phyloP scores from a whole-genome alignment of 64 coral and sea anemone species.

The Hydrozoanthus tunicans region DNA sequence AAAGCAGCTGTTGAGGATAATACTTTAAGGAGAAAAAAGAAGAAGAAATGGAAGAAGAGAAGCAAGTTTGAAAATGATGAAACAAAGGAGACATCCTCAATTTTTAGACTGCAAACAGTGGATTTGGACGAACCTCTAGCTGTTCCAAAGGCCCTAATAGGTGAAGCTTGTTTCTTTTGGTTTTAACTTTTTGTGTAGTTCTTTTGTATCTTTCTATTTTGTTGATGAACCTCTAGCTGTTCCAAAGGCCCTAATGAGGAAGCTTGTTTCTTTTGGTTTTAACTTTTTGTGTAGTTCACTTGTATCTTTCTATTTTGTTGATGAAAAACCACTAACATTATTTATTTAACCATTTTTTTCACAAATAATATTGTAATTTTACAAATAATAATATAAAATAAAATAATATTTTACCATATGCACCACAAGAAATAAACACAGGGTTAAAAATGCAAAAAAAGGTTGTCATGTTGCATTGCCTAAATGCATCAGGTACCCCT shows the following conservation, averaged over 20 bases:
- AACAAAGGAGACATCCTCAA: background rate
- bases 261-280: background rate
- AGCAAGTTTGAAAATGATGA: background rate
- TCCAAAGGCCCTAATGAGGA: constrained; percentile 70
- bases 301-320: background rate
- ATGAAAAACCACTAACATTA: no score
- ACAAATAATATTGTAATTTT: no score
- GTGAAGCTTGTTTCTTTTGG: constrained; percentile 17
- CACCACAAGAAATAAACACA: no score
- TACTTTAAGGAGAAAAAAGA: constrained; percentile 61
- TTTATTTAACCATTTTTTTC: no score
- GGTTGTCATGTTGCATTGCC: no score
- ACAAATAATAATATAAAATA: no score
- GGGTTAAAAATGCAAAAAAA: no score
- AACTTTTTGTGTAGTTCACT: background rate
- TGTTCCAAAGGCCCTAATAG: constrained; percentile 72
- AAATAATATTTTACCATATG: no score
- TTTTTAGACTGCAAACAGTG: constrained; percentile 26
- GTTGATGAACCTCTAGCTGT: constrained; percentile 30
- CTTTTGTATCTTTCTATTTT: background rate
- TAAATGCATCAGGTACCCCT: no score
- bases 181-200: background rate
- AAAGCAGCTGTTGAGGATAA: constrained; percentile 50
- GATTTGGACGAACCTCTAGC: constrained; percentile 59
- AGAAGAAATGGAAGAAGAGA: constrained; percentile 44